Evolutionary conservation across 2,797 vertebrate species (phyloP).

Genomic region (Mallotus villosus): DNA sequence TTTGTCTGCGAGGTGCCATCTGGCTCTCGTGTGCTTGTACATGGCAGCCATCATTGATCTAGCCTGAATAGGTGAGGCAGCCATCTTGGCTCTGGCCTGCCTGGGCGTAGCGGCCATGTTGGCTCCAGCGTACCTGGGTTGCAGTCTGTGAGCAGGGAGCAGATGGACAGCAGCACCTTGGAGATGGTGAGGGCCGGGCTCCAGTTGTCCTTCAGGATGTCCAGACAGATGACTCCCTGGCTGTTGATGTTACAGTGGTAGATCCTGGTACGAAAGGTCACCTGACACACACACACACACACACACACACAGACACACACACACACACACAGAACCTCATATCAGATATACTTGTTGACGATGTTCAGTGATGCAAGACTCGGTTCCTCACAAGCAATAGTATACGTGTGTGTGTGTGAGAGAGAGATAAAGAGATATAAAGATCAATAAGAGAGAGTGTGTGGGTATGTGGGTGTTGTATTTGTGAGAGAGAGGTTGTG

Average conservation of each 20-base stretch:
- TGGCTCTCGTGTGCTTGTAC: not conserved
- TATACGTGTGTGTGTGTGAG: not conserved
- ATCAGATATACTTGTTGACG: not conserved
- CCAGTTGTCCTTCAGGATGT: conserved; percentile 85
- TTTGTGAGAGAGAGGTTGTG: not conserved
- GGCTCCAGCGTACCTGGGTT: conserved; percentile 56
- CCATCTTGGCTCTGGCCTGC: conserved; percentile 12
- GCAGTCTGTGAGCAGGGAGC: conserved; percentile 93
- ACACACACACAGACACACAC: not conserved
- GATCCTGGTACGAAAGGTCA: conserved; percentile 88
- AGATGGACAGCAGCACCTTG: conserved; percentile 94
- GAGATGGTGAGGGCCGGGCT: conserved; percentile 94
- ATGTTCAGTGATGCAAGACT: conserved; percentile 3
- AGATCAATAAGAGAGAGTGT: not conserved
- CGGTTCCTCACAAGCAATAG: not conserved
- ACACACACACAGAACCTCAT: conserved; percentile 9
- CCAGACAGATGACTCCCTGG: conserved; percentile 90
- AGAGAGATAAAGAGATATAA: too few species aligned
- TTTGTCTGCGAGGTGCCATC: not conserved
- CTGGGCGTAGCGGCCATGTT: conserved; percentile 16
- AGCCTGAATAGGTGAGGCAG: conserved; percentile 30
- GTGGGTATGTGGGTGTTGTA: not conserved
- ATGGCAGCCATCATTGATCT: conserved; percentile 12
- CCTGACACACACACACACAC: conserved; percentile 46
- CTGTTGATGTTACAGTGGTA: conserved; percentile 94